Base-by-base conservation (phyloP, 2,888 invertebrate species). In the Drosophila maculinotata region DNA sequence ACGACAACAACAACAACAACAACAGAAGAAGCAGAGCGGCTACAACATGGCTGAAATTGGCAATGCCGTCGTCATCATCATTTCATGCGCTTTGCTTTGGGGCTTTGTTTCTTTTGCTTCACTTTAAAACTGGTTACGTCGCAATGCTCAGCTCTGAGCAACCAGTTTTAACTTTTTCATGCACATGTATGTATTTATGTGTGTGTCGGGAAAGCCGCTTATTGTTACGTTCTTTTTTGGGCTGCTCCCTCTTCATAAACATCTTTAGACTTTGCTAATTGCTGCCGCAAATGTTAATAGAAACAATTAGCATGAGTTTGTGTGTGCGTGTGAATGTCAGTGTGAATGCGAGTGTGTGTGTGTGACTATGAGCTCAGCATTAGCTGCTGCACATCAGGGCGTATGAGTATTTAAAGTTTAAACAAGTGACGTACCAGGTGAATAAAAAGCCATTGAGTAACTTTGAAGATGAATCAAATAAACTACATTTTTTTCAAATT, bases 201-300 rank as follows among this genome's bases (percentile, higher is more conserved):
- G 48, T 60, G 57, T 47, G 62, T 63, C 67, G 71, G 71, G 71
- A 72, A 72, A 72, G 72, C 71, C 71, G 71, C 72, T 72, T 64
- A 54, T 49, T 72, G 62, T 58, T 60, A 36, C 42, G 52, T 57
- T 58, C 70, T 60, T 52, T 45, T 39, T n/a, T 25, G 25, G 8
- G 12, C 69, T 36, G 31, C 36, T 45, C 15, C 49, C 28, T 39
- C 47, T 52, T 9, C 25, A 41, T 9, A 6, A 17, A 56, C 58
- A 25, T 23, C 35, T 58, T 45, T 49, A 38, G 53, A 42, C 35
- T 45, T 36, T 68, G 71, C 71, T 74, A 79, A 74, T 79, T 82
- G 82, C 57, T 63, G 82, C 65, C 67, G 74, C 70, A 76, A 79
- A 79, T 79, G 76, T 79, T 75, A 60, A 77, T 69, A 73, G 54